Conservation (phyloP, 2,888 invertebrate genomes). For the Copidosoma aretas region DNA sequence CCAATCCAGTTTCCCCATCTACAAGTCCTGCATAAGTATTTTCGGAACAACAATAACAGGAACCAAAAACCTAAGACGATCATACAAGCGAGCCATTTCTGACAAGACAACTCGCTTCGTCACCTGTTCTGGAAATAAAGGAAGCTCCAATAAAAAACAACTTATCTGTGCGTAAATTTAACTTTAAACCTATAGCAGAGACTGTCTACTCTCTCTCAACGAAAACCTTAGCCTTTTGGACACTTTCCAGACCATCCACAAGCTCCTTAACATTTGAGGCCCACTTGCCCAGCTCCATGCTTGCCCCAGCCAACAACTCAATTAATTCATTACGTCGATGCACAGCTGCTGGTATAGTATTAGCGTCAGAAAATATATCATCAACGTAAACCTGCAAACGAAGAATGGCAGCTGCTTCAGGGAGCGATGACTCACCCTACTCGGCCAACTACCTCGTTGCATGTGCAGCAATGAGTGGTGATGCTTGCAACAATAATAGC, state of each 20-base stretch:
- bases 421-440: constrained; percentile 35
- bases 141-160: not conserved
- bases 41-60: too few species aligned
- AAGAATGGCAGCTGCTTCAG: constrained; percentile 33
- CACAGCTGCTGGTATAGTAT: constrained; percentile 35
- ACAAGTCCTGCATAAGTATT: too few species aligned
- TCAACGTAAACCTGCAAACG: constrained; percentile 20
- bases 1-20: too few species aligned
- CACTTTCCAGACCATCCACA: not conserved
- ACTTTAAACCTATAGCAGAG: not conserved
- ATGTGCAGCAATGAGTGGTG: too few species aligned
- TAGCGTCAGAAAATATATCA: constrained; percentile 19
- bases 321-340: not conserved
- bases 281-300: constrained; percentile 20
- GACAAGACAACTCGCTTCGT: not conserved
- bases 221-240: not conserved
- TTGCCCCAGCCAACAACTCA: constrained; percentile 14
- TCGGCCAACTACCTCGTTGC: constrained; percentile 39
- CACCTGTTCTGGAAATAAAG: too few species aligned
- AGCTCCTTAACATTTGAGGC: not conserved
- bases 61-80: not conserved
- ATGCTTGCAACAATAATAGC: too few species aligned
- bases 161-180: not conserved
- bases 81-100: not conserved
- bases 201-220: not conserved